Evolutionary conservation across 2,888 invertebrate genomes (phyloP).

Genomic region (Lampropteryx suffumata): DNA sequence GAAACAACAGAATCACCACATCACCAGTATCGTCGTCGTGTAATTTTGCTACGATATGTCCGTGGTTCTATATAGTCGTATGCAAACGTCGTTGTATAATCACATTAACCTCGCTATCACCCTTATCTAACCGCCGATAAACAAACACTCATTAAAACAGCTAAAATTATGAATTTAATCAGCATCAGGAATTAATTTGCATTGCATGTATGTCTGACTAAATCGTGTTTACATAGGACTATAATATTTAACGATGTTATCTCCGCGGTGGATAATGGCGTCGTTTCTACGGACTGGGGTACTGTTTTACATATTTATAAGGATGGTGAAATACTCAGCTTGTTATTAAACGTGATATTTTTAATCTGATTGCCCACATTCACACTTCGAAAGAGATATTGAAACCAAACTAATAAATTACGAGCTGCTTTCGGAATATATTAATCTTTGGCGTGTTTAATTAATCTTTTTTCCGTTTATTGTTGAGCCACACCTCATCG

Average conservation of each 20-base stretch:
- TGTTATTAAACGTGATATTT: constrained; percentile 33
- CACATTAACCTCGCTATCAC: constrained; percentile 66
- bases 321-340: constrained; percentile 46
- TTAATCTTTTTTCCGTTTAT: constrained; percentile 26
- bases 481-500: constrained; percentile 26
- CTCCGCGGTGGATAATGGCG: constrained; percentile 45
- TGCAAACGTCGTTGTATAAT: constrained; percentile 52
- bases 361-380: constrained; percentile 11
- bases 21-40: constrained; percentile 12
- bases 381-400: background rate
- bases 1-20: no score
- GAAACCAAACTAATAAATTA: constrained; percentile 6
- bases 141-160: constrained; percentile 69
- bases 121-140: constrained; percentile 63
- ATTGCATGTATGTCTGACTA: constrained; percentile 50
- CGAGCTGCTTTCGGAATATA: constrained; percentile 2
- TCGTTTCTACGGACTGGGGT: constrained; percentile 38
- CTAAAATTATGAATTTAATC: constrained; percentile 74
- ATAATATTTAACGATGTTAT: constrained; percentile 61
- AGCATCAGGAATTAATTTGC: constrained; percentile 56
- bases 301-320: constrained; percentile 40
- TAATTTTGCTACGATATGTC: background rate
- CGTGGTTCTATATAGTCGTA: constrained; percentile 32
- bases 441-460: constrained; percentile 11
- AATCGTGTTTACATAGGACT: constrained; percentile 64